A percentile compares a stretch with the other conserved stretches of the same genome.
Conservation (phyloP, 2,113 vertebrate genomes). For the Chelonoidis abingdonii region DNA sequence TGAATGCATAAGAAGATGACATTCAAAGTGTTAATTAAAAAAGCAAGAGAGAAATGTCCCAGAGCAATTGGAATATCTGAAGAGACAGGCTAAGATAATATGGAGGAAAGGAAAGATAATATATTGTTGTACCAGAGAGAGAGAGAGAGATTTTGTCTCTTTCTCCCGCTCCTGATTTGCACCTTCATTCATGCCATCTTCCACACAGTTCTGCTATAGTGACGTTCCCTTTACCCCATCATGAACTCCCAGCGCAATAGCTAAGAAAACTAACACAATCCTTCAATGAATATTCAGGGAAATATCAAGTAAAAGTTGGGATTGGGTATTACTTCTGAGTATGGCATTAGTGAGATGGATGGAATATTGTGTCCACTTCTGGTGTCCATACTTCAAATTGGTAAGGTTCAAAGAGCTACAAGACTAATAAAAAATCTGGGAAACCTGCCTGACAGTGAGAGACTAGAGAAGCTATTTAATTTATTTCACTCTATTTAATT, state of each 20-base stretch:
- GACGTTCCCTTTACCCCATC: not conserved
- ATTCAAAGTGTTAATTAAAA: not conserved
- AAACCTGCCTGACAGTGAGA: constrained; percentile 2
- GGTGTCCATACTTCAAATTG: not conserved
- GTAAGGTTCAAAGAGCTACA: constrained; percentile 12
- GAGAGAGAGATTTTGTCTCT: not conserved
- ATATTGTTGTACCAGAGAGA: not conserved
- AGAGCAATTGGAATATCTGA: not conserved
- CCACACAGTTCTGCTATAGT: not conserved
- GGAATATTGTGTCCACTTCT: not conserved
- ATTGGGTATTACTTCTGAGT: not conserved
- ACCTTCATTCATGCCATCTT: not conserved
- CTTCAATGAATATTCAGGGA: constrained; percentile 20
- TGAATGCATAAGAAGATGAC: not conserved
- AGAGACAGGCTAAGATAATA: not conserved
- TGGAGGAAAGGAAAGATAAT: not conserved
- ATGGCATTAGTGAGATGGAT: not conserved
- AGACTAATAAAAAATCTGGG: not conserved
- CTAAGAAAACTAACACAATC: not conserved
- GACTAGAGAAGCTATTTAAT: not conserved
- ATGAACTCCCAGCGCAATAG: not conserved
- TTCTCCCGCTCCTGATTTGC: not conserved
- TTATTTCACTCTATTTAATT: not conserved
- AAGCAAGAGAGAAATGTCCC: not conserved
- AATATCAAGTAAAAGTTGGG: not conserved